phyloP scores from a whole-genome alignment of 2,113 vertebrate species.

The Eulacestoma nigropectus region DNA sequence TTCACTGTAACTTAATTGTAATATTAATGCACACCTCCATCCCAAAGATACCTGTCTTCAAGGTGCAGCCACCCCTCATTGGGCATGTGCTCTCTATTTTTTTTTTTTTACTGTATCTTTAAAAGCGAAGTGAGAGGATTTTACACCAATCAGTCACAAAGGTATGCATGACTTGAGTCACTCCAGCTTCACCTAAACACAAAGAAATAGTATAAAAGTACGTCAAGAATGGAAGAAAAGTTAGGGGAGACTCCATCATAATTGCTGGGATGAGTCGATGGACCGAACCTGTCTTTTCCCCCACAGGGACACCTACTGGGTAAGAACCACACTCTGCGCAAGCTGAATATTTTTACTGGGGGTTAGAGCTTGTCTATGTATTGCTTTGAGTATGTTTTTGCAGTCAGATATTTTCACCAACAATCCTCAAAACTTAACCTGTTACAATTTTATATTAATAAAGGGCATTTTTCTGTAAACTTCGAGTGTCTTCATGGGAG shows the following conservation, averaged over 20 bases:
- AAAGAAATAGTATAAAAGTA: neutral
- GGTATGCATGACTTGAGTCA: neutral
- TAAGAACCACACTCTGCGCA: neutral
- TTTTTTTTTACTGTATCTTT: neutral
- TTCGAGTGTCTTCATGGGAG: neutral
- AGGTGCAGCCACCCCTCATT: accelerated
- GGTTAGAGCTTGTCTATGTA: neutral
- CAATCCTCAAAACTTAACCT: neutral
- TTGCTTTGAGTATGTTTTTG: neutral
- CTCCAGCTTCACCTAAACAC: neutral
- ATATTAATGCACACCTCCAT: neutral
- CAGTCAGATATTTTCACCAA: neutral
- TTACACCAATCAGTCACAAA: neutral
- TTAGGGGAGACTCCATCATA: no score
- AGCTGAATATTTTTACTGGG: neutral
- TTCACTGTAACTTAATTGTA: neutral
- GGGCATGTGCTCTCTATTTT: neutral
- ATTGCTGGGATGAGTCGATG: neutral
- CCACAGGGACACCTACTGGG: no score
- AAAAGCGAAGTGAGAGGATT: neutral
- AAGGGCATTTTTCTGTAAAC: neutral
- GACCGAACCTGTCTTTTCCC: neutral
- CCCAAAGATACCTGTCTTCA: neutral
- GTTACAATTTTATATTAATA: neutral
- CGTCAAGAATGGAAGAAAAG: neutral